Base-by-base conservation (phyloP, 37 sponge, comb jelly and placozoan species). In the Eunapius fragilis region DNA sequence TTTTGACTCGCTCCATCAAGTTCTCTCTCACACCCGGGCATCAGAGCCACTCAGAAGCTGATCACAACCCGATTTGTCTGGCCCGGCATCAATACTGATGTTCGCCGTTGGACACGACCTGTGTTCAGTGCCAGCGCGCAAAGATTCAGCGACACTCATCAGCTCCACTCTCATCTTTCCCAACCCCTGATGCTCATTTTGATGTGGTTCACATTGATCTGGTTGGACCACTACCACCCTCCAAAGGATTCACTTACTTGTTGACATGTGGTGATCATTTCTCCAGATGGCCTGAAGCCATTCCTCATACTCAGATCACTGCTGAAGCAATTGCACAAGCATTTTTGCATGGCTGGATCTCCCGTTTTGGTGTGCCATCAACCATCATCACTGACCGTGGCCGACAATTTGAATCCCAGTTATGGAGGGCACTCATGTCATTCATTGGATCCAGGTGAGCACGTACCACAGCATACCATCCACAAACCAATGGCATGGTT, bases 361-460 rank as follows among this genome's bases (percentile, higher is more conserved):
- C 92, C 14, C 84, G 82, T 30, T 92, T 92, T 81, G 88, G 92
- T 58, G 88, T 87, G 2, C 91, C 91, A 17, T 90, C 92, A 7
- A 92, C 92, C 68, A 87, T 92, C 10, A 72, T 88, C 67, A 88
- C 88, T 38, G 92, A 92, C 74, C 85, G 85, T 33, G 92, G 92
- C 23, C 70, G 76, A 0, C 89, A 93, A 69, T 93, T 93, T 49
- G 87, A 89, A 77, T 93, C 87, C 12, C 77, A 28, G 32, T 81
- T 93, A 22, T 89, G 83, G 87, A 3, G 27, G 9, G 5, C 47
- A 10, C 87, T 93, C 31, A 87, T 84, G 84, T 27, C 85, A 25
- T 48, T 90, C 2, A 47, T 86, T 35, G 88, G 88, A 48, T 68
- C 86, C 37, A 89, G 82, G 68, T 50, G 87, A 6, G 13, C 73